These are phyloP conservation scores for Ennomos fuscantarius DNA, from an alignment of 2,888 invertebrate genomes.

Conservation along the genomic window DNA sequence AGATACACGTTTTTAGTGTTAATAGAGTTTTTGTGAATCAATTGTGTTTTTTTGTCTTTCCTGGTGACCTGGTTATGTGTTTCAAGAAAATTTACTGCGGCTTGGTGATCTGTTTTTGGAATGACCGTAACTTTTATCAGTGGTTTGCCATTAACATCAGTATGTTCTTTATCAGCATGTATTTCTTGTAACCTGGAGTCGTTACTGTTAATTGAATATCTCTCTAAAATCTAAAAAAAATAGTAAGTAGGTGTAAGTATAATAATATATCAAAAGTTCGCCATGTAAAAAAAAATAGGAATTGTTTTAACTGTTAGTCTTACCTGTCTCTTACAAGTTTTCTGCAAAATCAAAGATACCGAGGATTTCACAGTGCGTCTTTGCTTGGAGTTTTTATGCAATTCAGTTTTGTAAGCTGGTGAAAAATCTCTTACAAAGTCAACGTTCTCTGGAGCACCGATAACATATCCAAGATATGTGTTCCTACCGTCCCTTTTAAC, in stretches of 20 bases:
- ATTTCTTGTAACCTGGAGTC: constrained; percentile 14
- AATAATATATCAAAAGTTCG: no score
- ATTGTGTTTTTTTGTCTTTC: constrained; percentile 51
- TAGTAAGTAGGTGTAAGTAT: background rate
- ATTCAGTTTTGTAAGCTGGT: constrained; percentile 11
- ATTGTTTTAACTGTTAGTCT: constrained; percentile 11
- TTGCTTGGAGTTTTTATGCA: constrained; percentile 22
- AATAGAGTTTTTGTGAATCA: constrained; percentile 56
- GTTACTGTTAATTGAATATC: constrained; percentile 41
- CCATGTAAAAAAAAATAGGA: background rate
- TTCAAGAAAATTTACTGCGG: constrained; percentile 32
- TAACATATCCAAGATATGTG: constrained; percentile 23
- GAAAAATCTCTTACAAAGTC: constrained; percentile 14
- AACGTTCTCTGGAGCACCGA: constrained; percentile 21
- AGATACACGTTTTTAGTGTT: constrained; percentile 56
- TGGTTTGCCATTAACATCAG: constrained; percentile 46
- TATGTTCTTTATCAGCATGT: constrained; percentile 6
- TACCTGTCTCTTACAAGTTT: constrained; percentile 51
- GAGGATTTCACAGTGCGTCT: constrained; percentile 38
- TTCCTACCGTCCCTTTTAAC: constrained; percentile 47
- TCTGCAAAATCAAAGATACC: constrained; percentile 54
- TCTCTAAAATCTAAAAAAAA: constrained; percentile 49
- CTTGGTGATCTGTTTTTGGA: constrained; percentile 51
- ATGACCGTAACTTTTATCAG: constrained; percentile 65
- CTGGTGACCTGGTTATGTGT: constrained; percentile 39